Conservation (phyloP, 2,888 invertebrate genomes). For the Sphaerophoria rueppellii region DNA sequence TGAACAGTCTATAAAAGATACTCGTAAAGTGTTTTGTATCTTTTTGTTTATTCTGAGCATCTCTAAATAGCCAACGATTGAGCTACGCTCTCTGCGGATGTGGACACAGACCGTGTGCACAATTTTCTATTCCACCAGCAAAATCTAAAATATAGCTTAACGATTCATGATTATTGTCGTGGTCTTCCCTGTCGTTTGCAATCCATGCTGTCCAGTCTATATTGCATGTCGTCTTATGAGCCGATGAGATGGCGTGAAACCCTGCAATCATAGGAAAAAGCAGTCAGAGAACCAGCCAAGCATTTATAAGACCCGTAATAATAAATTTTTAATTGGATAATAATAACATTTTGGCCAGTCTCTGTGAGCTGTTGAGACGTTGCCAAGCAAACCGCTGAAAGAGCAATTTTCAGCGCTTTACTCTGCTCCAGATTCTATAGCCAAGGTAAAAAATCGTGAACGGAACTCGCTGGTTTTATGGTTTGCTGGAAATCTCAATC, state of each 20-base stretch:
- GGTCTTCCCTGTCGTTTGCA: not conserved
- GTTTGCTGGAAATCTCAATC: slow-evolving; percentile 24
- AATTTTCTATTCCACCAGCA: not conserved
- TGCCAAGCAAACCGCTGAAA: slow-evolving; percentile 3
- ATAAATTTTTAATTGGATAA: slow-evolving; percentile 73
- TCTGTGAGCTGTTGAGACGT: not conserved
- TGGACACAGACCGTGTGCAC: not conserved
- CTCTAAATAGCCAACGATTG: slow-evolving; percentile 15
- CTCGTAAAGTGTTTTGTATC: slow-evolving; percentile 53
- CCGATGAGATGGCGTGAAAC: slow-evolving; percentile 67
- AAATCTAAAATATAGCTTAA: slow-evolving; percentile 39
- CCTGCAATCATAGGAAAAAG: slow-evolving; percentile 64
- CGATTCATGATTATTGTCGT: slow-evolving; percentile 67
- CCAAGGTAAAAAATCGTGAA: slow-evolving; percentile 43
- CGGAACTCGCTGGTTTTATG: slow-evolving; percentile 34
- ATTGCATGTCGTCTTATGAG: slow-evolving; percentile 24
- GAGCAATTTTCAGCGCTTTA: slow-evolving; percentile 25
- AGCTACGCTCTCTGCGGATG: not conserved
- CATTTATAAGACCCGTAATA: slow-evolving; percentile 63
- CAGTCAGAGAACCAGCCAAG: slow-evolving; percentile 56
- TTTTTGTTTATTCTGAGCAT: slow-evolving; percentile 36
- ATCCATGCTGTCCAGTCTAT: slow-evolving; percentile 5
- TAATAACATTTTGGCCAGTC: slow-evolving; percentile 62
- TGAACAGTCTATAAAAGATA: slow-evolving; percentile 51
- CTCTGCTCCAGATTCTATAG: slow-evolving; percentile 58